Evolutionary conservation across 2,113 vertebrate genomes (phyloP).

Genomic region (Bos indicus): DNA sequence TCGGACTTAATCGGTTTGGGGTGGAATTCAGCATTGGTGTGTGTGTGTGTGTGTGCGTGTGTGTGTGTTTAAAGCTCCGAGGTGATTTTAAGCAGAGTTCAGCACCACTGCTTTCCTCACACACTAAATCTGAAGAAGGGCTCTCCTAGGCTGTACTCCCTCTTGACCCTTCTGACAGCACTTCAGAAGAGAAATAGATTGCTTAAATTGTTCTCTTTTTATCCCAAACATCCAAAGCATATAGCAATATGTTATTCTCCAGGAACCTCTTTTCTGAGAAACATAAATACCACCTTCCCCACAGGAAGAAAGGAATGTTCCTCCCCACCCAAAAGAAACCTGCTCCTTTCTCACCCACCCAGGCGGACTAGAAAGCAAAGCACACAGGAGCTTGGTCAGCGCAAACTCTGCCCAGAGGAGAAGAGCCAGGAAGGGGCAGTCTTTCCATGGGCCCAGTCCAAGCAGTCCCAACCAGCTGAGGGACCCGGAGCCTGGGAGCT

Average conservation of each 20-base stretch:
- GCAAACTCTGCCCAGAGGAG: background rate
- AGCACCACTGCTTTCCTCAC: background rate
- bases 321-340: slow-evolving; percentile 69
- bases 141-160: background rate
- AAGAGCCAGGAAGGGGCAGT: background rate
- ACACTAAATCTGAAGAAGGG: background rate
- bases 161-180: slow-evolving; percentile 57
- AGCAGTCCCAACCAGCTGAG: background rate
- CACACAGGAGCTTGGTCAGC: slow-evolving; percentile 17
- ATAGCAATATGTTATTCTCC: slow-evolving; percentile 61
- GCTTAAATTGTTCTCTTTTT: slow-evolving; percentile 28
- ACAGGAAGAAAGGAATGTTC: slow-evolving; percentile 69
- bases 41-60: accelerated
- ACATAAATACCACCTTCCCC: slow-evolving; percentile 71
- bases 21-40: background rate
- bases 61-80: background rate
- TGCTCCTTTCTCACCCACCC: slow-evolving; percentile 52
- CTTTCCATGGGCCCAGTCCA: background rate
- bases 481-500: background rate
- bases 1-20: background rate
- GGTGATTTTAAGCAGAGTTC: slow-evolving; percentile 11
- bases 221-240: slow-evolving; percentile 47
- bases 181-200: slow-evolving; percentile 50
- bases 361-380: slow-evolving; percentile 55
- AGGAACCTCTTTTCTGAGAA: slow-evolving; percentile 65